Conservation (phyloP, 64 coral and sea anemone species). For the Porites australiensis region DNA sequence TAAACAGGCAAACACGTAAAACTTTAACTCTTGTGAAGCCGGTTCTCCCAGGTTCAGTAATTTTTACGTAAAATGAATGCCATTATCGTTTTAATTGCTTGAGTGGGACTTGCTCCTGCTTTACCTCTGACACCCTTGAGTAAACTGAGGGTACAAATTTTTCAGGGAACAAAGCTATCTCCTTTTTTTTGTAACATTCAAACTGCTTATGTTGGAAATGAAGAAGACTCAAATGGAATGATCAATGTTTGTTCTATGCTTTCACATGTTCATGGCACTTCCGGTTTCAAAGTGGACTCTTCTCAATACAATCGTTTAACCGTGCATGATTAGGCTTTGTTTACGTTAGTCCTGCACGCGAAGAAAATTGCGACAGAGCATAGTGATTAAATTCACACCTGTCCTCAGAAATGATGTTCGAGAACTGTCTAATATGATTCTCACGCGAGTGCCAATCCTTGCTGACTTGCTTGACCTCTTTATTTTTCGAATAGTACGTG, state of each 20-base stretch:
- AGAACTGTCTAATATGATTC: background rate
- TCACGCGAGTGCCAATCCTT: no score
- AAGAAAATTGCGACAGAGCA: background rate
- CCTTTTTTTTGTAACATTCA: background rate
- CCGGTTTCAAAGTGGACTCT: constrained; percentile 28
- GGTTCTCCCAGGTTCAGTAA: background rate
- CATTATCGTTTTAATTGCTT: constrained; percentile 9
- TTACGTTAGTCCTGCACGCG: constrained; percentile 14
- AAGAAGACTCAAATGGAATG: background rate
- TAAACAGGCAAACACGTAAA: background rate
- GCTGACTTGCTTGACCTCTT: background rate
- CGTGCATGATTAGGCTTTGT: constrained; percentile 1
- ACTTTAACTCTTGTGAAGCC: background rate
- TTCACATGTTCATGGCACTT: constrained; percentile 17
- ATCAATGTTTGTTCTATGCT: background rate
- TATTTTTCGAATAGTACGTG: background rate
- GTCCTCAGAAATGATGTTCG: background rate
- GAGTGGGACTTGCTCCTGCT: background rate
- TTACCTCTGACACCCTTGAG: no score
- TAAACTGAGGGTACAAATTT: background rate
- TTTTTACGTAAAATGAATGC: background rate
- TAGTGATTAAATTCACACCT: background rate
- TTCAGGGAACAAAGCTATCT: background rate
- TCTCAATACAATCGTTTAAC: constrained; percentile 11
- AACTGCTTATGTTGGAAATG: background rate